phyloP scores from a whole-genome alignment of 1,140 invertebrate genomes.

The Drosophila nasuta region DNA sequence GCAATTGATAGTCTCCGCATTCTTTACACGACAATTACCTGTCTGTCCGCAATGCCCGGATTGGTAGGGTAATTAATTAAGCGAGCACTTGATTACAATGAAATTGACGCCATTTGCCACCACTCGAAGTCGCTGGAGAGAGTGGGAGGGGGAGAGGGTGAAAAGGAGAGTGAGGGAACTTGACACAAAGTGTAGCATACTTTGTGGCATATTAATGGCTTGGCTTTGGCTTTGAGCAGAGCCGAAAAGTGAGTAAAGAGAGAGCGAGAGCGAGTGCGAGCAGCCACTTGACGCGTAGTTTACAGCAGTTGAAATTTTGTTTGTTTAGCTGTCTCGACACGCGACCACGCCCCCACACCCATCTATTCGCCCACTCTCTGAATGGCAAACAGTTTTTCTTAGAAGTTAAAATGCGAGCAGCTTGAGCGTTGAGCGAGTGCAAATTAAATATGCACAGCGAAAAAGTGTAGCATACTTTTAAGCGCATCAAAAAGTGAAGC shows the following conservation, averaged over 20 bases:
- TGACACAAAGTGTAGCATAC: constrained; percentile 56
- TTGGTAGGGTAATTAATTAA: constrained; percentile 68
- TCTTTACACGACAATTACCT: not conserved
- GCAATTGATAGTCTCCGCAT: not conserved
- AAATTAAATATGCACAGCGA: constrained; percentile 76
- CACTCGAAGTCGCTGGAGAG: constrained; percentile 21
- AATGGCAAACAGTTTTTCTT: constrained; percentile 19
- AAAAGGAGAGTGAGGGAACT: constrained; percentile 28
- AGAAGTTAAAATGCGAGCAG: constrained; percentile 55
- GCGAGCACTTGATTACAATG: constrained; percentile 72
- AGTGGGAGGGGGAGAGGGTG: not conserved
- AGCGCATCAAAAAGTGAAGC: not conserved
- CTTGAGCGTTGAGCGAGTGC: constrained; percentile 61
- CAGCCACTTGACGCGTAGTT: constrained; percentile 41
- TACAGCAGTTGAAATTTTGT: constrained; percentile 41
- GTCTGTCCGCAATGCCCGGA: constrained; percentile 14
- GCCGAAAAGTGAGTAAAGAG: not conserved
- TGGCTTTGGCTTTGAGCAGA: constrained; percentile 35
- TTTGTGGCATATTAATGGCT: constrained; percentile 64
- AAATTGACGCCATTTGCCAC: constrained; percentile 74
- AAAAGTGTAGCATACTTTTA: constrained; percentile 25
- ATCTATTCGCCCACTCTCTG: not conserved
- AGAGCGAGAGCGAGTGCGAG: not conserved
- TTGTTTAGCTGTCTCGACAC: constrained; percentile 42
- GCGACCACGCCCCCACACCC: not conserved